These are phyloP conservation scores for Oeneis ivallda DNA, from an alignment of 2,888 invertebrate genomes.

Conservation along the genomic window DNA sequence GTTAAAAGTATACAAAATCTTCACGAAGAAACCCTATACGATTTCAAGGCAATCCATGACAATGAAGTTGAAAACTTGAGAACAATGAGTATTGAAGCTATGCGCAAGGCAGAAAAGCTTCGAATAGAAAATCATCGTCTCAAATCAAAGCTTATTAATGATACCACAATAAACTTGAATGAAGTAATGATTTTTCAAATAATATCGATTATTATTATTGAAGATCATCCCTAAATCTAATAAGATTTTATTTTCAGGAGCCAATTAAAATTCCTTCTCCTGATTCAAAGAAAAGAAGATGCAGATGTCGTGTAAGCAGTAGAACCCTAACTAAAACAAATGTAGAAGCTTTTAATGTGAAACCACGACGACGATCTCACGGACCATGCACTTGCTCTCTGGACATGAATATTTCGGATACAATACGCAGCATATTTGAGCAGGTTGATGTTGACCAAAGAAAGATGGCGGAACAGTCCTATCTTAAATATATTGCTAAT, in stretches of 20 bases:
- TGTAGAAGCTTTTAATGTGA: constrained; percentile 66
- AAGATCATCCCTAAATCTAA: not conserved
- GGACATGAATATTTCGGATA: constrained; percentile 68
- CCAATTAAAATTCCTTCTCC: constrained; percentile 51
- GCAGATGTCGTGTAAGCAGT: constrained; percentile 47
- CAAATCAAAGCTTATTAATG: constrained; percentile 51
- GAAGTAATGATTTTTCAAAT: constrained; percentile 49
- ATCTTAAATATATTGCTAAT: constrained; percentile 69
- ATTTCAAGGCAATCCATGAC: constrained; percentile 74
- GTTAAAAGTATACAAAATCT: constrained; percentile 78
- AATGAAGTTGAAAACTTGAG: constrained; percentile 77
- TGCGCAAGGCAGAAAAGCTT: constrained; percentile 66
- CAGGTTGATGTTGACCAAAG: constrained; percentile 71
- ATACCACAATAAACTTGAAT: constrained; percentile 44
- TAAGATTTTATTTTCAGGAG: constrained; percentile 48
- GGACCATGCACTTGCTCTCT: constrained; percentile 72
- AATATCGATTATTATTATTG: not conserved
- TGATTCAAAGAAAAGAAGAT: constrained; percentile 51
- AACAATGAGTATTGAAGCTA: constrained; percentile 71
- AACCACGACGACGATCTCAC: constrained; percentile 53
- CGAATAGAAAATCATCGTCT: constrained; percentile 64
- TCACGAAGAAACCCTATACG: constrained; percentile 76
- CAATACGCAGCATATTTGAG: constrained; percentile 71
- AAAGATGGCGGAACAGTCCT: constrained; percentile 64
- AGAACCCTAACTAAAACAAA: constrained; percentile 64